A percentile compares a stretch with the other conserved stretches of the same genome.
Conservation (phyloP, 2,113 vertebrate genomes). For the Anseranas semipalmata region DNA sequence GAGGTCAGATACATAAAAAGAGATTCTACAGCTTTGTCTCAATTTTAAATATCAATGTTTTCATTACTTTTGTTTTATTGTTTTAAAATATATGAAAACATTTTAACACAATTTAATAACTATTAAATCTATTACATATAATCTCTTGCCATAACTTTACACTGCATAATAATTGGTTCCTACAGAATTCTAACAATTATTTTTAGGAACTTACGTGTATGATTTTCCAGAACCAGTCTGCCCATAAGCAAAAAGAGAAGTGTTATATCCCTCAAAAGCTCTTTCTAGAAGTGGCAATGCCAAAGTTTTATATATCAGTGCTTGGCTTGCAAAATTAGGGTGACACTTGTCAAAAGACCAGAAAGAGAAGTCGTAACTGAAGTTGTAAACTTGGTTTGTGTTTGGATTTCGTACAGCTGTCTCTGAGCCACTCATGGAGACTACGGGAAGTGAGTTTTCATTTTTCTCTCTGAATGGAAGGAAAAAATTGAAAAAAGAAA, state of each 20-base stretch:
- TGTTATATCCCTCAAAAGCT: slow-evolving; percentile 93
- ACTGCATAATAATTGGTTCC: neutral
- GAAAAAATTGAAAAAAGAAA: neutral
- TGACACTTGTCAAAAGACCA: slow-evolving; percentile 87
- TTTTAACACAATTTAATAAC: neutral
- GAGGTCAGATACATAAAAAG: neutral
- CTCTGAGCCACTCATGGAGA: slow-evolving; percentile 86
- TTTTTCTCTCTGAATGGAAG: slow-evolving; percentile 82
- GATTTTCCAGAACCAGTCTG: slow-evolving; percentile 98
- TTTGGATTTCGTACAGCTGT: slow-evolving; percentile 83
- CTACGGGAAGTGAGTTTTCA: slow-evolving; percentile 80
- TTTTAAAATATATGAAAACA: neutral
- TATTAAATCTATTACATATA: neutral
- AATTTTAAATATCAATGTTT: neutral
- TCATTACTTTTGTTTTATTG: neutral
- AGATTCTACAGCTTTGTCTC: neutral
- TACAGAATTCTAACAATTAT: neutral
- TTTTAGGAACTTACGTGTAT: slow-evolving; percentile 86
- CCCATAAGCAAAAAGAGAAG: slow-evolving; percentile 95
- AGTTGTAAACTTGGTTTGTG: slow-evolving; percentile 84
- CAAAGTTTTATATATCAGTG: slow-evolving; percentile 82
- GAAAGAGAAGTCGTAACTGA: slow-evolving; percentile 88
- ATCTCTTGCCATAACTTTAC: neutral
- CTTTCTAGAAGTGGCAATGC: slow-evolving; percentile 87
- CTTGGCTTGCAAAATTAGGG: slow-evolving; percentile 83